Percentiles rank a stretch among this genome's conserved stretches.
phyloP scores from a whole-genome alignment of 2,113 vertebrate species.

The Bubo bubo region DNA sequence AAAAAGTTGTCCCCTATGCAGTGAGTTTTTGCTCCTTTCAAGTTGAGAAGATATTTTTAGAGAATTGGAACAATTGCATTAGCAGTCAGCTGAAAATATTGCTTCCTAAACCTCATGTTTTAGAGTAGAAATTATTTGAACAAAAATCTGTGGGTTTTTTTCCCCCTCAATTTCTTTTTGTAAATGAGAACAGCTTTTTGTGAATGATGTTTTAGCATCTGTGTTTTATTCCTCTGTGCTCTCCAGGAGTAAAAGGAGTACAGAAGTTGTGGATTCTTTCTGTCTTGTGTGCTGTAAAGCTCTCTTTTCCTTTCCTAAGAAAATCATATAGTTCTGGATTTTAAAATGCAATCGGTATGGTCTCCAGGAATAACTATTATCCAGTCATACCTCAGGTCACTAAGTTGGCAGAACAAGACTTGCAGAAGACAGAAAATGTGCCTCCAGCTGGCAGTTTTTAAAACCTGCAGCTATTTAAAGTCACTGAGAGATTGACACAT shows the following conservation, averaged over 20 bases:
- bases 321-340: neutral
- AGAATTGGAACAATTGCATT: neutral
- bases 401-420: neutral
- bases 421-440: neutral
- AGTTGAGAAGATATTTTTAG: neutral
- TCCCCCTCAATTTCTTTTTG: neutral
- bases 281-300: neutral
- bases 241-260: neutral
- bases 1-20: neutral
- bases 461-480: neutral
- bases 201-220: neutral
- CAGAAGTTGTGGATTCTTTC: neutral
- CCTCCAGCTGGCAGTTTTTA: neutral
- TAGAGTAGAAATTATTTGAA: neutral
- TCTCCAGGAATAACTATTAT: neutral
- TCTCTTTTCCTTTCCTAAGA: neutral
- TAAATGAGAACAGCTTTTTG: neutral
- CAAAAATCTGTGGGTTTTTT: neutral
- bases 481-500: neutral
- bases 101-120: neutral
- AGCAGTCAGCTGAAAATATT: neutral
- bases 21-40: neutral
- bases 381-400: neutral
- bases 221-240: neutral
- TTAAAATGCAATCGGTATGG: neutral